Conservation (phyloP, 2,797 vertebrate genomes). For the Crossoptilon crossoptilon region DNA sequence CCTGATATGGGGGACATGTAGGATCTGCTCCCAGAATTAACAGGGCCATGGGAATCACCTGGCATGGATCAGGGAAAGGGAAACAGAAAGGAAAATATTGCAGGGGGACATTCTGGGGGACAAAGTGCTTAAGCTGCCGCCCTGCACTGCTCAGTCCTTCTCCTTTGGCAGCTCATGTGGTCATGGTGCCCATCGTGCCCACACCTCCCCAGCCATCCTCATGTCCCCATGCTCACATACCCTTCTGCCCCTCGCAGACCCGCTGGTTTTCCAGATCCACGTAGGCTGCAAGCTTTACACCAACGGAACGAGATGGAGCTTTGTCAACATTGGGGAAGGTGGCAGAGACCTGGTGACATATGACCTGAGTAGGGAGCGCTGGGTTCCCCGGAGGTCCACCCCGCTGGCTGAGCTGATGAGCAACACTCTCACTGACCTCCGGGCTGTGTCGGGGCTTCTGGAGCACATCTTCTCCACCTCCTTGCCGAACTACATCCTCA, state of each 20-base stretch:
- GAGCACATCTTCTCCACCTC: neutral
- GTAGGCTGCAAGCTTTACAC: neutral
- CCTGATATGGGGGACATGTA: neutral
- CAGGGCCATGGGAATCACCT: neutral
- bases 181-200: no score
- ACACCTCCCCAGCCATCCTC: neutral
- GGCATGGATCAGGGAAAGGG: neutral
- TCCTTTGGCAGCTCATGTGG: neutral
- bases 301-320: neutral
- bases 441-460: neutral
- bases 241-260: neutral
- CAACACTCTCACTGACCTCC: neutral
- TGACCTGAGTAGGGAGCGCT: neutral
- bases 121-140: neutral
- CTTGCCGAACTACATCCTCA: neutral
- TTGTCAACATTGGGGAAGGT: neutral
- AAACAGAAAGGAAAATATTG: neutral
- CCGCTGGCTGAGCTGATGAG: neutral
- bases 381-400: neutral
- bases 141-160: neutral
- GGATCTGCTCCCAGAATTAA: neutral
- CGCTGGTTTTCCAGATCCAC: neutral
- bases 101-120: neutral
- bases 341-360: neutral
- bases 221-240: neutral